Evolutionary conservation across 1,140 invertebrate genomes (phyloP), one percentile per base, ranked within the genome.

Genomic region (Aphelinus atriplicis): DNA sequence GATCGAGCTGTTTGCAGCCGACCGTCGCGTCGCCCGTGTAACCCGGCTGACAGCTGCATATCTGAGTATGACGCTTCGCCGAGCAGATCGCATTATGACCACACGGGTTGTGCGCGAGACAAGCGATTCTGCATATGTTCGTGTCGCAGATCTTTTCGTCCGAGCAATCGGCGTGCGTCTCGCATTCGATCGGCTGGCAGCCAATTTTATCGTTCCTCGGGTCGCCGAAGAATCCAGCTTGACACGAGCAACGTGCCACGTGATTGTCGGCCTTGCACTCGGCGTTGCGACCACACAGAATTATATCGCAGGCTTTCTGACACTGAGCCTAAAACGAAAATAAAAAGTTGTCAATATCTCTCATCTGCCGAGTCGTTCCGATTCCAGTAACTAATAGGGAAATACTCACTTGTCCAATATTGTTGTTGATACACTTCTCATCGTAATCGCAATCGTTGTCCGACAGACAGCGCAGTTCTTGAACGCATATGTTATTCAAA

Each of bases 1-100:
- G 95, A 84, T 97, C 93, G 60, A 96, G 93, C 47, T 93, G 85
- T 58, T 89, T 84, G 81, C 95, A 97, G 10, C 91, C 92, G 51
- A 82, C 87, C 7, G 90, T 82, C 2, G 94, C 91, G 87, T 95
- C 91, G 7, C 95, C 95, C 7, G 94, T 95, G 81, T 92, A 96
- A 1, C 95, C 95, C 10, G 95, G 94, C 84, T 95, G 94, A 84
- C 95, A 97, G 79, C 93, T 92, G 80, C 95, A 97, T 1, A 91
- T 82, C 81, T 89, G 80, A 76, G 89, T 88, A 81, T 96, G 94
- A 79, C 92, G 91, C 84, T 95, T 92, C 1, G 94, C 93, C 42
- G 94, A 92, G 84, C 95, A 96, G 42, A 96, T 87, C 0, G 95
- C 92, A 86, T 96, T 96, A 42, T 91, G 90, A 7, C 94, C 95